Evolutionary conservation across 2,888 invertebrate genomes (phyloP).

Genomic region (Hartigia nigra): DNA sequence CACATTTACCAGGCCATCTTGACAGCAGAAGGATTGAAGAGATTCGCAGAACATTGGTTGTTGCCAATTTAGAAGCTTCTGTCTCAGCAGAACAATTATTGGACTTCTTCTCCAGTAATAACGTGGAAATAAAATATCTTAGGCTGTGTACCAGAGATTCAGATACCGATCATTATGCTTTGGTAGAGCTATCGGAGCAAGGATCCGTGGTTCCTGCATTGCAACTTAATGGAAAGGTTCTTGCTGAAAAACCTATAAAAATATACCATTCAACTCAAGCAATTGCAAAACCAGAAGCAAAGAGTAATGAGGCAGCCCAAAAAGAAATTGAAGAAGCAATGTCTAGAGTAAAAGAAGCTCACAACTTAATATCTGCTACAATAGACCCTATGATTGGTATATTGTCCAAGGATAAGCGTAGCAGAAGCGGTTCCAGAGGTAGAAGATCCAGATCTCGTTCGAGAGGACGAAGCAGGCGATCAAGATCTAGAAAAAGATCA

Average conservation of each 20-base stretch:
- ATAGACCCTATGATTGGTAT: conserved; percentile 92
- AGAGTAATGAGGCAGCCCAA: conserved; percentile 95
- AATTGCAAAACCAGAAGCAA: conserved; percentile 92
- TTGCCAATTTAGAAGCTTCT: conserved; percentile 79
- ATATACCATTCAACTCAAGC: conserved; percentile 93
- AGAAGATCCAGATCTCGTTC: conserved; percentile 74
- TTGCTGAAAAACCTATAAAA: conserved; percentile 78
- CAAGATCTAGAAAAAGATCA: conserved; percentile 67
- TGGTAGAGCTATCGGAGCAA: conserved; percentile 95
- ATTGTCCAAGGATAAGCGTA: conserved; percentile 85
- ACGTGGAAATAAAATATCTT: conserved; percentile 92
- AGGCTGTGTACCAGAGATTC: conserved; percentile 88
- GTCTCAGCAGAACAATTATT: conserved; percentile 85
- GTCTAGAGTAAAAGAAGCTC: conserved; percentile 96
- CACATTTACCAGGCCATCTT: conserved; percentile 86
- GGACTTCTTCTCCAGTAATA: conserved; percentile 86
- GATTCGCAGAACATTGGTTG: conserved; percentile 90
- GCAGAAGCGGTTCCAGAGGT: conserved; percentile 68
- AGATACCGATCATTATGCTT: conserved; percentile 82
- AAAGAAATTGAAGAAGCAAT: conserved; percentile 97
- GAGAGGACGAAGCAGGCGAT: conserved; percentile 66
- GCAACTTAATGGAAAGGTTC: conserved; percentile 81
- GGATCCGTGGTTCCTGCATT: conserved; percentile 87
- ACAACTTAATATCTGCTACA: conserved; percentile 92
- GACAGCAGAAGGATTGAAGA: conserved; percentile 95